These are phyloP conservation scores for Cygnus buccinator DNA, from an alignment of 2,113 vertebrate genomes.

Conservation along the genomic window DNA sequence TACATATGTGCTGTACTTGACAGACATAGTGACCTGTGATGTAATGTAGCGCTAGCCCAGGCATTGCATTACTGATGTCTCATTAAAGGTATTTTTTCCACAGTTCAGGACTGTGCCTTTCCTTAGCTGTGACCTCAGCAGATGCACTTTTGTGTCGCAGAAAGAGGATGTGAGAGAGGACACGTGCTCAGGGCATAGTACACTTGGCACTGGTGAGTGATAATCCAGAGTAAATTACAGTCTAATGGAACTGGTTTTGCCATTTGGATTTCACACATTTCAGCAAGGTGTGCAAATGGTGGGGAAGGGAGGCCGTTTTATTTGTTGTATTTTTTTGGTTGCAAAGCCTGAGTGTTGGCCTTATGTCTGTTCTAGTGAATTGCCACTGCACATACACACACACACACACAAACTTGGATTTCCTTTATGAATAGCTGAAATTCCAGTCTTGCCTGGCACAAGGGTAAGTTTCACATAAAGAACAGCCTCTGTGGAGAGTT, in stretches of 20 bases:
- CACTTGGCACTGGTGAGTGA: neutral
- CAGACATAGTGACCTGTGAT: fast-evolving
- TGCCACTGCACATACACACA: neutral
- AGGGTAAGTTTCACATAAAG: neutral
- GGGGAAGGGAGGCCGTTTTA: neutral
- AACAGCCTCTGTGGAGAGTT: neutral
- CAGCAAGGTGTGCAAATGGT: neutral
- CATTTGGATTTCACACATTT: neutral
- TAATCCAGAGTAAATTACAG: neutral
- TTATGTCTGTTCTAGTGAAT: neutral
- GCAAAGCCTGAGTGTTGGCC: neutral
- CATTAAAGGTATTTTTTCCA: neutral
- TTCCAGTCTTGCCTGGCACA: slow-evolving; percentile 26
- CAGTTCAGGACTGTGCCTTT: neutral
- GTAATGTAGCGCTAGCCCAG: neutral
- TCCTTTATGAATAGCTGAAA: slow-evolving; percentile 16
- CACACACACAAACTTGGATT: neutral
- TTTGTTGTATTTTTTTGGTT: neutral
- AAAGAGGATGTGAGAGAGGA: neutral
- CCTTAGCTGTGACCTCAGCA: neutral
- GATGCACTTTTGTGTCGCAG: neutral
- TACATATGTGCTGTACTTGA: neutral
- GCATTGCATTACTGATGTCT: neutral
- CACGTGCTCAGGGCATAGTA: neutral
- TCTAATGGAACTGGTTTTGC: neutral